phyloP scores from a whole-genome alignment of 2,113 vertebrate species.

The Notothenia coriiceps region DNA sequence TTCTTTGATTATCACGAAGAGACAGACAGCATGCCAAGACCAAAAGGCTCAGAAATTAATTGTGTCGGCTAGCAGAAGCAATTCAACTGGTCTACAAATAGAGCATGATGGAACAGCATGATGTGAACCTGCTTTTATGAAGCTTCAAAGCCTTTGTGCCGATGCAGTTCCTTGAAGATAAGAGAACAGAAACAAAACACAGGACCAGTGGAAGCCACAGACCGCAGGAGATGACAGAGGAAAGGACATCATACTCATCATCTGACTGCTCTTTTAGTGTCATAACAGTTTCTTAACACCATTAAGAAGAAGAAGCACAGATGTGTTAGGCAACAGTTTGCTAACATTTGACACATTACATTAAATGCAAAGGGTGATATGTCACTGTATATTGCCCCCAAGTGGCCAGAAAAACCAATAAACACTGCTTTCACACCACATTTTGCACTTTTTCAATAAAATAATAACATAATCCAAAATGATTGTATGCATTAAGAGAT shows the following conservation, averaged over 20 bases:
- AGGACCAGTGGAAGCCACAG: not conserved
- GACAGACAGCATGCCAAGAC: not conserved
- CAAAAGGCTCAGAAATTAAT: slow-evolving; percentile 10
- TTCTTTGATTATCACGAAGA: slow-evolving; percentile 8
- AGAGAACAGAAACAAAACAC: slow-evolving; percentile 60
- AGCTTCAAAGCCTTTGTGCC: slow-evolving; percentile 60
- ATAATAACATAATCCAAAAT: not conserved
- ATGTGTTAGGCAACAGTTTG: not conserved
- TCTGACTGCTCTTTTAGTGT: not conserved
- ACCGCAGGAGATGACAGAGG: slow-evolving; percentile 10
- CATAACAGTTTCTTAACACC: not conserved
- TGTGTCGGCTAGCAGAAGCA: not conserved
- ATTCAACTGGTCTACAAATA: slow-evolving; percentile 32
- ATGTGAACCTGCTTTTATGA: slow-evolving; percentile 38
- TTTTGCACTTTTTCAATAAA: too few species aligned
- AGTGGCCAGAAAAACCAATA: not conserved
- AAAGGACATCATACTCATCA: slow-evolving; percentile 1
- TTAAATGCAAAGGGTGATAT: not conserved
- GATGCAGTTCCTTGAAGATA: slow-evolving; percentile 57
- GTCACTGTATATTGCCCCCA: not conserved
- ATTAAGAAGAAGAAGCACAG: not conserved
- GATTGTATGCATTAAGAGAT: not conserved
- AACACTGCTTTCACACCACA: too few species aligned
- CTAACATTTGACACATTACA: not conserved
- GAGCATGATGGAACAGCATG: slow-evolving; percentile 15